These are phyloP conservation scores for Acarapis woodi DNA, from an alignment of 1,140 invertebrate species.

Conservation along the genomic window DNA sequence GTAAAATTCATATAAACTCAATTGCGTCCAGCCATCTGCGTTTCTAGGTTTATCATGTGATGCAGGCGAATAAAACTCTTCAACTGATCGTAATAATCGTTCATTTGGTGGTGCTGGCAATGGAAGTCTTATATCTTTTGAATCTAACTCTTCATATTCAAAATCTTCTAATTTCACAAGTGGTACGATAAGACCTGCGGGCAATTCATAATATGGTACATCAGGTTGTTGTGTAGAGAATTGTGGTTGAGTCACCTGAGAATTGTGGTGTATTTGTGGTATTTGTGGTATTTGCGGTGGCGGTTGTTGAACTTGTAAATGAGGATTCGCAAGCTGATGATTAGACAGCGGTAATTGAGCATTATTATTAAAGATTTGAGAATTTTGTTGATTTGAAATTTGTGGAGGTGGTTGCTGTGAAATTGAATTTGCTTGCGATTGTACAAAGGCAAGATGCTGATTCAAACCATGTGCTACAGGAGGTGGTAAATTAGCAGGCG, in stretches of 20 bases:
- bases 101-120: slow-evolving; percentile 77
- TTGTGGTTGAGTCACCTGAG: not conserved
- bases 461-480: slow-evolving; percentile 8
- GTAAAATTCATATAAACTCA: slow-evolving; percentile 87
- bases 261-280: not conserved
- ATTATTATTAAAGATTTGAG: too few relatives aligned
- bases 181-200: slow-evolving; percentile 77
- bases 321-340: slow-evolving; percentile 9
- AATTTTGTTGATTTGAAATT: too few relatives aligned
- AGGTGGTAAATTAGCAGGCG: too few relatives aligned
- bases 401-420: not conserved
- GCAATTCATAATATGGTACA: slow-evolving; percentile 80
- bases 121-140: slow-evolving; percentile 58
- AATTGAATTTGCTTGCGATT: slow-evolving; percentile 4
- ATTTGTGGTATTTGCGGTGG: slow-evolving; percentile 5
- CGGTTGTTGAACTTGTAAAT: slow-evolving; percentile 1
- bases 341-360: slow-evolving; percentile 10
- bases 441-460: not conserved
- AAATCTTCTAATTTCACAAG: slow-evolving; percentile 70
- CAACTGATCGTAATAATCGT: slow-evolving; percentile 57
- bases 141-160: slow-evolving; percentile 62
- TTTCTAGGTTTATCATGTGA: slow-evolving; percentile 75
- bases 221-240: slow-evolving; percentile 33
- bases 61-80: slow-evolving; percentile 74
- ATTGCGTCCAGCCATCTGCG: slow-evolving; percentile 90